Evolutionary conservation across 2,113 vertebrate species (phyloP).

Genomic region (Fregata magnificens): DNA sequence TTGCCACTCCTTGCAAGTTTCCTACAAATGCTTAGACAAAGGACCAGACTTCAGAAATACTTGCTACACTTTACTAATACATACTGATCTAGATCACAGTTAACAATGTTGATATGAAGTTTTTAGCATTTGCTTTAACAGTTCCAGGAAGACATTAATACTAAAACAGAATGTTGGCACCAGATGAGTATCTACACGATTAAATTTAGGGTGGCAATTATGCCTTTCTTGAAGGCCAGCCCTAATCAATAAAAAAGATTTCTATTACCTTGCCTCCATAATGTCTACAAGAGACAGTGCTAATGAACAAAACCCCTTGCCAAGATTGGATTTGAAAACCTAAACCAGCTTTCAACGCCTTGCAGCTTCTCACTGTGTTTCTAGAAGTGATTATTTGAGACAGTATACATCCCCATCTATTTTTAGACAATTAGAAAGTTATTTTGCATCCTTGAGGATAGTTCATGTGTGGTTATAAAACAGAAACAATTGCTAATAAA

Average conservation of each 20-base stretch:
- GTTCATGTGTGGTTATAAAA: neutral
- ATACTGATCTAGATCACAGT: neutral
- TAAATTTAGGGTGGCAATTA: constrained; percentile 64
- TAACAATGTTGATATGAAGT: neutral
- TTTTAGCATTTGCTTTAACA: constrained; percentile 1
- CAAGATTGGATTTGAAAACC: constrained; percentile 36
- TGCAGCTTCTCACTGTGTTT: neutral
- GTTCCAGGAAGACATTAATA: constrained; percentile 54
- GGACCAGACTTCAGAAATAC: neutral
- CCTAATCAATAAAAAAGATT: constrained; percentile 60
- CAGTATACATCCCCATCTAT: neutral
- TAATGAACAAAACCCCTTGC: constrained; percentile 43
- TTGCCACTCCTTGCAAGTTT: neutral
- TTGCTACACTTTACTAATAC: neutral
- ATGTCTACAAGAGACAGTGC: constrained; percentile 5
- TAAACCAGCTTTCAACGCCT: neutral
- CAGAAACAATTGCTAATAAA: neutral
- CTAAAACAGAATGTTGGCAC: constrained; percentile 37
- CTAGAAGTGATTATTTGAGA: neutral
- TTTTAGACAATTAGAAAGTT: neutral
- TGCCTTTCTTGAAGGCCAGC: constrained; percentile 14
- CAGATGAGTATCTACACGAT: constrained; percentile 24
- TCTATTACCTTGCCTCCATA: constrained; percentile 44
- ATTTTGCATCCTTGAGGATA: neutral
- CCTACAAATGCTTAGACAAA: neutral